Evolutionary conservation across 1,140 invertebrate species (phyloP).

Genomic region (Octopus sinensis): DNA sequence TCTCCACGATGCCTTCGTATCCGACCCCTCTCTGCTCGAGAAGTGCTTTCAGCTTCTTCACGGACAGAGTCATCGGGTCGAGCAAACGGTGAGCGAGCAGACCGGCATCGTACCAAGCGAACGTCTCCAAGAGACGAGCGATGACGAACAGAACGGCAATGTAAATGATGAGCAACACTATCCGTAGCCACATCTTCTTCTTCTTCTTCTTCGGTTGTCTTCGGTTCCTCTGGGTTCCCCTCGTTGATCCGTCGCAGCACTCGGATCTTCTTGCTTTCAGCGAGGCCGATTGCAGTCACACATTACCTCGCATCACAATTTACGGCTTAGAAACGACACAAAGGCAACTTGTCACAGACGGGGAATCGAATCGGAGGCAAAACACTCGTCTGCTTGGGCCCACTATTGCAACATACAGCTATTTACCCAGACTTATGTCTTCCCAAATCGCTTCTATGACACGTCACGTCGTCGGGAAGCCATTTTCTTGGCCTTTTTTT

Average conservation of each 20-base stretch:
- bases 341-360: no score
- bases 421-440: no score
- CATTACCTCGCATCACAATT: no score
- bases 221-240: neutral
- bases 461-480: no score
- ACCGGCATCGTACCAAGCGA: constrained; percentile 54
- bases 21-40: constrained; percentile 61
- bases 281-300: neutral
- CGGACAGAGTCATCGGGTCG: constrained; percentile 60
- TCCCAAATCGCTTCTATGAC: no score
- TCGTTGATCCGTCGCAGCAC: neutral
- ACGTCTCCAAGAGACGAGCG: constrained; percentile 54
- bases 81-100: constrained; percentile 50
- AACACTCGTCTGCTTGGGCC: no score
- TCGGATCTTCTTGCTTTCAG: neutral
- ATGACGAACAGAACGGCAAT: constrained; percentile 54
- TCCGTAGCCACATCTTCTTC: constrained; percentile 55
- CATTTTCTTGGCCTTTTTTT: no score
- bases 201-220: no score
- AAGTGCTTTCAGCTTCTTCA: constrained; percentile 59
- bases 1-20: constrained; percentile 60
- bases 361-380: no score
- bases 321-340: no score
- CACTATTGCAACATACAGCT: no score
- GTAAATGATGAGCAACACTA: constrained; percentile 54